Base-by-base conservation (phyloP, 2,888 invertebrate genomes). In the Fissipunctia ypsillon region DNA sequence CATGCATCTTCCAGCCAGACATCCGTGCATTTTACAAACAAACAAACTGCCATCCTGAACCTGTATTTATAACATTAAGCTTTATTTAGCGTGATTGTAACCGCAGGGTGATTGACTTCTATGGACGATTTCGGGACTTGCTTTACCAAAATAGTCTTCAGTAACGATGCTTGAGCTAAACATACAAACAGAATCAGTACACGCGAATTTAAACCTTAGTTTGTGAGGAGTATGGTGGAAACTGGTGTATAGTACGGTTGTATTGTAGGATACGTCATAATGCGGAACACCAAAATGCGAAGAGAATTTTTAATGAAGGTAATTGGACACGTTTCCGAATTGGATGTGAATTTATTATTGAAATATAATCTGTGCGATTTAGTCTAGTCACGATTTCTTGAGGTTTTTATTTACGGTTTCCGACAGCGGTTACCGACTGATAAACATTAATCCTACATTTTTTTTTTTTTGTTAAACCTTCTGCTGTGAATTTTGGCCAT, bases 51-150 rank as follows among this genome's bases (percentile, higher is more conserved):
- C 60, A 75, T 54, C 54, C 48, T 60, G 50, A 59, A 61, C 25
- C 35, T 31, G 68, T 81, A 83, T 70, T 69, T 69, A 75, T 65
- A 65, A 68, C 54, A 43, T 43, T 19, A 19, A 72, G 59, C 60
- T 78, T 75, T 67, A 77, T 79, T 66, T 71, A 83, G 68, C 74
- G 80, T 75, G 80, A 84, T 87, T 88, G 88, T 86, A 87, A 84
- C 87, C 80, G 65, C 81, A 84, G 77, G 93, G 92, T 92, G 93
- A 92, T 88, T 92, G 93, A 92, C 93, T 91, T 69, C 78, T 57
- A 65, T 64, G 56, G 59, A 80, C 89, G 81, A 85, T 88, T 91
- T 91, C 84, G 88, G 93, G 88, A 88, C 81, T 50, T 70, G 81
- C 81, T 83, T 80, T 70, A 87, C 89, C 78, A 77, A 90, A 91